A percentile compares a stretch with the other conserved stretches of the same genome.
These are phyloP conservation scores for Hyperoplus lanceolatus DNA, from an alignment of 2,797 vertebrate species.

Conservation along the genomic window DNA sequence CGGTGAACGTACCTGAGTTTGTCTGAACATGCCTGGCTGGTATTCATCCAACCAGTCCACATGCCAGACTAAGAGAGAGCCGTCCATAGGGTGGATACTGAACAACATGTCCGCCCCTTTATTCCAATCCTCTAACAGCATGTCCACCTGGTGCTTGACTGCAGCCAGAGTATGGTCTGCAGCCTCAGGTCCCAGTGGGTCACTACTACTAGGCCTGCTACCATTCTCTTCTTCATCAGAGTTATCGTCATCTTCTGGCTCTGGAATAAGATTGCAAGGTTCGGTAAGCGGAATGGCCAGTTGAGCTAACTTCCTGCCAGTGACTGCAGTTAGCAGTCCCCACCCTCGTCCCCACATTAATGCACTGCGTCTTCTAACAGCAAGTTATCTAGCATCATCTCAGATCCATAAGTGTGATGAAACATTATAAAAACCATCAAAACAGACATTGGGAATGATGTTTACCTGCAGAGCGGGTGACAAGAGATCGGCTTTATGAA, in stretches of 20 bases:
- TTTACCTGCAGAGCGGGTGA: no score
- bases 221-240: slow-evolving; percentile 81
- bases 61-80: slow-evolving; percentile 97
- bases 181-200: slow-evolving; percentile 80
- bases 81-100: slow-evolving; percentile 98
- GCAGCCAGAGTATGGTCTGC: slow-evolving; percentile 86
- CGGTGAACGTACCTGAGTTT: slow-evolving; percentile 92
- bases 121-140: slow-evolving; percentile 95
- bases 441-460: neutral
- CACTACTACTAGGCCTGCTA: slow-evolving; percentile 72
- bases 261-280: slow-evolving; percentile 57
- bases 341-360: no score
- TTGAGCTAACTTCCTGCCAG: no score
- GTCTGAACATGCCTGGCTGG: slow-evolving; percentile 98
- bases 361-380: no score
- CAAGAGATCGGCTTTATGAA: no score
- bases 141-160: slow-evolving; percentile 94
- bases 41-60: slow-evolving; percentile 99
- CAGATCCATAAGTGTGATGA: no score
- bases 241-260: slow-evolving; percentile 81
- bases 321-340: no score
- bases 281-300: neutral
- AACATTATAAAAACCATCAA: neutral
- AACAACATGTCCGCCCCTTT: slow-evolving; percentile 98
- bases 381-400: no score